A percentile compares a stretch with the other conserved stretches of the same genome.
phyloP scores from a whole-genome alignment of 2,113 vertebrate genomes.

The Thermophis baileyi region DNA sequence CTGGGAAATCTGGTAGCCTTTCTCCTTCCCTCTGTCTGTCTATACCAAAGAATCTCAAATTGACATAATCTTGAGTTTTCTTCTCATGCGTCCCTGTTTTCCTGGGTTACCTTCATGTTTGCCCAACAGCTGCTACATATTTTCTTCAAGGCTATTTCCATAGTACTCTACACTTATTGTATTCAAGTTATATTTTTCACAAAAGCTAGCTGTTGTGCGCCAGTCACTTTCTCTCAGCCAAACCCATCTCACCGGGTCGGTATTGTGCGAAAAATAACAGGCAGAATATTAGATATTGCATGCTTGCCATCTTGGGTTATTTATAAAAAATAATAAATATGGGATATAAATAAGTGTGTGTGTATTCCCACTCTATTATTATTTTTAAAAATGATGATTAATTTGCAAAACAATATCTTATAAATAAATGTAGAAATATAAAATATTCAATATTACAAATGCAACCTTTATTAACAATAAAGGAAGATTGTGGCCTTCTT shows the following conservation, averaged over 20 bases:
- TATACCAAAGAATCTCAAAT: background rate
- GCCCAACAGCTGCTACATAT: background rate
- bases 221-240: background rate
- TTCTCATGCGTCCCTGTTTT: background rate
- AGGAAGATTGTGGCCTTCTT: background rate
- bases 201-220: background rate
- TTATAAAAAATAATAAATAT: background rate
- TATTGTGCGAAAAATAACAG: background rate
- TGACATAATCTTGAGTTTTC: background rate
- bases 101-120: background rate
- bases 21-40: too few species aligned
- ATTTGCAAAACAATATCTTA: background rate
- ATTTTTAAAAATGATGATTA: background rate
- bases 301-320: background rate
- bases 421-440: background rate
- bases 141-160: background rate
- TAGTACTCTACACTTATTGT: background rate
- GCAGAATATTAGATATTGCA: background rate
- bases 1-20: too few species aligned
- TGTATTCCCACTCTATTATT: background rate
- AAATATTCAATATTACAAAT: background rate
- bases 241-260: background rate
- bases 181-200: background rate
- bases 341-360: too few species aligned
- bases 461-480: background rate